Evolutionary conservation across 2,113 vertebrate genomes (phyloP), one percentile per base, ranked within the genome.

Genomic region (Phoxinus phoxinus): DNA sequence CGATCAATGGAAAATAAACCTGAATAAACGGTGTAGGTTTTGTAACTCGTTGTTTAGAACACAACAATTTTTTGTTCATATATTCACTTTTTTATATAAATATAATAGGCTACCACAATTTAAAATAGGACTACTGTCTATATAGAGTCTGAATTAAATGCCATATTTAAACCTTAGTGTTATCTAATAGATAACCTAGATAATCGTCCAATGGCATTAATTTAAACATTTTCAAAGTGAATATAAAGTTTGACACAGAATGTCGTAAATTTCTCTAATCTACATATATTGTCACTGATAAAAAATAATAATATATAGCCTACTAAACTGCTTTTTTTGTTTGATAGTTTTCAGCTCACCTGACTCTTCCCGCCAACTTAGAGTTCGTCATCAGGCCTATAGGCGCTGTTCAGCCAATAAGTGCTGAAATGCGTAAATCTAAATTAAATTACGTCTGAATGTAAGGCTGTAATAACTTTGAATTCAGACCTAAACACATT

Each of bases 331-430:
- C 13, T 74, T 48, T 27, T 46, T 27, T 37, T 46, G 2, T 46
- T 73, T 73, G 23, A 3, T 46, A 17, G n/a, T 48, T 46, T 46
- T 71, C 13, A 30, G 17, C 37, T 35, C 17, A 69, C 17, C 65
- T 65, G 27, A 30, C 12, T 23, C 21, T 15, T 25, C 37, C 71
- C 69, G 23, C 69, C 11, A 44, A 37, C 32, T 25, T 46, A 2
- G 2, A 11, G 12, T n/a, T 30, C 53, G 30, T 78, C 21, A 32
- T 59, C 27, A n/a, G 76, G 53, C 76, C 53, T 59, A 37, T 13
- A 59, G 67, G 86, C 59, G 88, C 86, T 85, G 88, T 85, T 89
- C 79, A 86, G 80, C 65, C 81, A 59, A 46, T 51, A 35, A 75
- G 86, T 85, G 86, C 84, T 89, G 75, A 89, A 87, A 30, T 53